Percentiles rank a stretch among this genome's conserved stretches.
These are phyloP conservation scores for Zaprionus lineosus DNA, from an alignment of 2,888 invertebrate species.

Conservation along the genomic window DNA sequence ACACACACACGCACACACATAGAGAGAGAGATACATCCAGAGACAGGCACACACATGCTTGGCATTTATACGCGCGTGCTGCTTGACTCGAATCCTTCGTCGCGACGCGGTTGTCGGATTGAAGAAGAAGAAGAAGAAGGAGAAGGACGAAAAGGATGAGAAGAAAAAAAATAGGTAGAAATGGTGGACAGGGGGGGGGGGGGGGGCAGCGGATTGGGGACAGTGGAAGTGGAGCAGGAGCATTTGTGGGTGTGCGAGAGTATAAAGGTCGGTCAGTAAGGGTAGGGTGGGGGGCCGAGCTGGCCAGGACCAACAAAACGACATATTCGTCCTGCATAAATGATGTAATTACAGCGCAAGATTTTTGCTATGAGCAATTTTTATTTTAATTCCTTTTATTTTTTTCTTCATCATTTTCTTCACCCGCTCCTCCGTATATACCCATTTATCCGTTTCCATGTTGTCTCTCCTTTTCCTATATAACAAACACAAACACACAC, in stretches of 20 bases:
- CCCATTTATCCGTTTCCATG: slow-evolving; percentile 46
- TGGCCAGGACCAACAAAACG: slow-evolving; percentile 63
- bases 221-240: too few species aligned
- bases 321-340: slow-evolving; percentile 81
- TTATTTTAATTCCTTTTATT: slow-evolving; percentile 69
- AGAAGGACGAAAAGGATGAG: too few species aligned
- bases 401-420: slow-evolving; percentile 16
- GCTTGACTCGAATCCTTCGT: slow-evolving; percentile 34
- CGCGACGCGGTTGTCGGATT: slow-evolving; percentile 15
- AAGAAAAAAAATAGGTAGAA: too few species aligned
- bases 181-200: background rate
- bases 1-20: slow-evolving; percentile 8
- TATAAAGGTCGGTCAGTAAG: too few species aligned
- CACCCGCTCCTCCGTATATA: slow-evolving; percentile 5
- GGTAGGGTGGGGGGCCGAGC: slow-evolving; percentile 13
- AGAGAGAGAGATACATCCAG: too few species aligned
- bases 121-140: too few species aligned
- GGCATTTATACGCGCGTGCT: slow-evolving; percentile 49
- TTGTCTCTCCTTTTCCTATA: slow-evolving; percentile 38
- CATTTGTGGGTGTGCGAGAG: too few species aligned
- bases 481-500: slow-evolving; percentile 16
- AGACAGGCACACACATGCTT: slow-evolving; percentile 15
- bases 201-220: too few species aligned
- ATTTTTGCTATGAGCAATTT: slow-evolving; percentile 75
- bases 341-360: slow-evolving; percentile 80